Evolutionary conservation across 2,797 vertebrate genomes (phyloP), one percentile per base, ranked within the genome.

Genomic region (Lepilemur septentrionalis): DNA sequence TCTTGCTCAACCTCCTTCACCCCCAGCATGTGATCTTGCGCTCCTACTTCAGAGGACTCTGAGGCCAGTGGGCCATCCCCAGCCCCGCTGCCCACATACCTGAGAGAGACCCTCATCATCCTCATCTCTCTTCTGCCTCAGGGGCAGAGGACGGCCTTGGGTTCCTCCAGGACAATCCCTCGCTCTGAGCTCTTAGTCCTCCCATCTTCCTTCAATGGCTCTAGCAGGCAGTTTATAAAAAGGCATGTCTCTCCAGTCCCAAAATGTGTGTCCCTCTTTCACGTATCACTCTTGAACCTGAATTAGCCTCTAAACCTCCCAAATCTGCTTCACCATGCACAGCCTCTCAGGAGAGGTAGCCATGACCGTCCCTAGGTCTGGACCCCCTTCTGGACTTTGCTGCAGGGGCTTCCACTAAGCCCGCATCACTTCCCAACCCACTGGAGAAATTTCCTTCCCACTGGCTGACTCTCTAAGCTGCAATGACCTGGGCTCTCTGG

Each of bases 61-160:
- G 61, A 76, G 41, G 5, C 55, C 22, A 9, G 0, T 12, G 7
- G n/a, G 23, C 15, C 2, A 28, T 4, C 14, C 18, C 4, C 2
- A 0, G 61, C 0, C 0, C 14, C 20, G 10, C 69, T 7, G 23
- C 35, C 6, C 30, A 2, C 4, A 1, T 0, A 9, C 35, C 13
- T 2, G 0, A 11, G 46, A 20, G 2, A 69, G 12, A 13, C 69
- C 4, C 12, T 3, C 5, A 2, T 12, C 10, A 1, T 3, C 4
- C 22, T 11, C 38, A 3, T 17, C 1, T 0, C 55, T 17, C 41
- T 25, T 9, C 30, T 35, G 30, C 46, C 25, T 18, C 10, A 18
- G 7, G 7, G 18, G 12, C 15, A 4, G 43, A 52, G 32, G 25
- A n/a, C 2, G 35, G 28, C 46, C 61, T 25, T 5, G 20, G 57